Evolutionary conservation across 1,140 invertebrate genomes (phyloP).

Genomic region (Lepidurus couesii): DNA sequence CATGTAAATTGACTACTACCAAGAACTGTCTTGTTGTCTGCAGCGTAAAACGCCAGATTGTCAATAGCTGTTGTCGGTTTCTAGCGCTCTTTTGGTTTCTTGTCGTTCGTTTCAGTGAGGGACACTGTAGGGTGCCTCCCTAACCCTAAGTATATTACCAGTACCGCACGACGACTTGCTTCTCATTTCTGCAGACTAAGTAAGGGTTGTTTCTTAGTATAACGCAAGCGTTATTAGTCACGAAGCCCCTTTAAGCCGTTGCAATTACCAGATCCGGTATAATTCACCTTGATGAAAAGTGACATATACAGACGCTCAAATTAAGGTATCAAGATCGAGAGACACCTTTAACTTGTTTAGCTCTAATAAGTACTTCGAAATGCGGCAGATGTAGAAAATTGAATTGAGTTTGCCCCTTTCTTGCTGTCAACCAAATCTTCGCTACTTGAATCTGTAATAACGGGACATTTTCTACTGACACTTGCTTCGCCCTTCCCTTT

Average conservation of each 20-base stretch:
- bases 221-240: background rate
- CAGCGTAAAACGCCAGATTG: background rate
- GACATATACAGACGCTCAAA: background rate
- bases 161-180: background rate
- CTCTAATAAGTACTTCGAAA: background rate
- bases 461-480: background rate
- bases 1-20: constrained; percentile 11
- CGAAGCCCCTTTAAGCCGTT: background rate
- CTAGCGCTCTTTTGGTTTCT: background rate
- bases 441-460: background rate
- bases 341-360: background rate
- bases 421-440: background rate
- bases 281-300: constrained; percentile 6
- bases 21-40: background rate
- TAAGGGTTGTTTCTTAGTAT: background rate
- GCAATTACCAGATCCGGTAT: background rate
- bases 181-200: background rate
- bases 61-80: background rate
- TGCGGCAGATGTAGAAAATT: background rate
- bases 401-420: background rate
- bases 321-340: background rate
- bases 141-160: constrained; percentile 14
- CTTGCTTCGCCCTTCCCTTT: background rate
- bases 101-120: background rate
- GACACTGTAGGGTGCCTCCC: background rate